Evolutionary conservation across 2,888 invertebrate species (phyloP).

Genomic region (Chelonus formosanus): DNA sequence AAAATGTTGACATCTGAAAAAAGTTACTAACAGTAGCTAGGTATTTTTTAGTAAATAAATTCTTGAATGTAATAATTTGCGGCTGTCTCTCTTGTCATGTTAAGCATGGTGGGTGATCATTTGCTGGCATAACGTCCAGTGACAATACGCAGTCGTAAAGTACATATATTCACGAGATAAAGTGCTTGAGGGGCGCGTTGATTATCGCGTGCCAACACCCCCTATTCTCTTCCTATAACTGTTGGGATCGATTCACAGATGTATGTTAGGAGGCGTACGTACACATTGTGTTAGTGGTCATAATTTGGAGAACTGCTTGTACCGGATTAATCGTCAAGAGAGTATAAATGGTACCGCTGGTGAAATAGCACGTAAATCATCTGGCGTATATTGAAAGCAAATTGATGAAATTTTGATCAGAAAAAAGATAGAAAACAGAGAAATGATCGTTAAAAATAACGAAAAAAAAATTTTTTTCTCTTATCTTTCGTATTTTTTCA

Average conservation of each 20-base stretch:
- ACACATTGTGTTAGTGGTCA: constrained; percentile 1
- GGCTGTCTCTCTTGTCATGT: constrained; percentile 44
- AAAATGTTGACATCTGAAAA: too few relatives aligned
- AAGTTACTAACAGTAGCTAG: neutral
- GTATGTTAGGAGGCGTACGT: neutral
- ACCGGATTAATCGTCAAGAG: constrained; percentile 50
- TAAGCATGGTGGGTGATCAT: constrained; percentile 44
- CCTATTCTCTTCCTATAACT: constrained; percentile 1
- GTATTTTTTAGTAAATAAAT: constrained; percentile 18
- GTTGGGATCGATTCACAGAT: neutral
- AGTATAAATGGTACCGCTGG: constrained; percentile 52
- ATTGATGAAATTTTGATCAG: too few relatives aligned
- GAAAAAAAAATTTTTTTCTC: too few relatives aligned
- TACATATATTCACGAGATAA: constrained; percentile 41
- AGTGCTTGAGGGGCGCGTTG: constrained; percentile 43
- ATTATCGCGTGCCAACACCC: constrained; percentile 22
- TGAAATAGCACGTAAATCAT: constrained; percentile 54
- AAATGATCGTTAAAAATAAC: too few relatives aligned
- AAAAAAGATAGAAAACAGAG: too few relatives aligned
- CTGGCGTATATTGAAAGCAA: constrained; percentile 17
- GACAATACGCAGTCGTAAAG: constrained; percentile 52
- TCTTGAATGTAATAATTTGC: constrained; percentile 44
- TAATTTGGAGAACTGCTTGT: constrained; percentile 41
- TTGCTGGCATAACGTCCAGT: constrained; percentile 46
- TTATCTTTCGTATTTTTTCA: too few relatives aligned